A percentile compares a stretch with the other conserved stretches of the same genome.
Evolutionary conservation across 2,888 invertebrate species (phyloP).

Genomic region (Amphipyra tragopoginis): DNA sequence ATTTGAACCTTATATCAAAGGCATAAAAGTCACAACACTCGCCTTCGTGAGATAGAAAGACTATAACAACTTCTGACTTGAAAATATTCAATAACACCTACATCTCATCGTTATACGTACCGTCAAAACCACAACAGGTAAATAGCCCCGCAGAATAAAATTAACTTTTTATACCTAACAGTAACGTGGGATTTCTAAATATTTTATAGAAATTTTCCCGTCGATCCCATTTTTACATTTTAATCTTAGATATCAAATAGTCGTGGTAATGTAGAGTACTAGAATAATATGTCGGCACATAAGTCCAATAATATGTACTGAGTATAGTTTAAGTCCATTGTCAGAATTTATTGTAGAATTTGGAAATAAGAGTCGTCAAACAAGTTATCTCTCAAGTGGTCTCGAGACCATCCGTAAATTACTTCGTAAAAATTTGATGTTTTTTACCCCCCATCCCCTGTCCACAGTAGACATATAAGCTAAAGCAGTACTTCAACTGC

Average conservation of each 20-base stretch:
- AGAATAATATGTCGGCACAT: slow-evolving; percentile 52
- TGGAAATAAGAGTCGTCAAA: slow-evolving; percentile 26
- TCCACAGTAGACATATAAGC: too few species aligned
- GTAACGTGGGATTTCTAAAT: slow-evolving; percentile 64
- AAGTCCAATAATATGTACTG: slow-evolving; percentile 59
- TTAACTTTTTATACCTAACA: slow-evolving; percentile 63
- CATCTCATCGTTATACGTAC: slow-evolving; percentile 28
- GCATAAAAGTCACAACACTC: too few species aligned
- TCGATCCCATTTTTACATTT: slow-evolving; percentile 61
- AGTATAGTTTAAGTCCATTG: slow-evolving; percentile 52
- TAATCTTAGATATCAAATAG: slow-evolving; percentile 59
- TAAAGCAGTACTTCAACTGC: too few species aligned
- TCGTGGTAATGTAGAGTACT: slow-evolving; percentile 52
- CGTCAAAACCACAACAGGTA: slow-evolving; percentile 10
- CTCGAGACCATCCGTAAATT: too few species aligned
- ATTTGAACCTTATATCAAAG: too few species aligned
- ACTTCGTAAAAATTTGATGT: too few species aligned
- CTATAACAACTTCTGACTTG: too few species aligned
- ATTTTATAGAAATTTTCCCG: slow-evolving; percentile 77
- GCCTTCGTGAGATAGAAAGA: too few species aligned
- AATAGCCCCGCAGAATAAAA: slow-evolving; percentile 44
- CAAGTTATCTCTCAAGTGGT: too few species aligned
- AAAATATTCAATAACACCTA: neutral
- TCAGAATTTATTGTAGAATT: slow-evolving; percentile 15
- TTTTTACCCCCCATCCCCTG: too few species aligned